Percentiles rank a stretch among this genome's conserved stretches.
Evolutionary conservation across 1,140 invertebrate genomes (phyloP).

Genomic region (Dinoponera quadriceps): DNA sequence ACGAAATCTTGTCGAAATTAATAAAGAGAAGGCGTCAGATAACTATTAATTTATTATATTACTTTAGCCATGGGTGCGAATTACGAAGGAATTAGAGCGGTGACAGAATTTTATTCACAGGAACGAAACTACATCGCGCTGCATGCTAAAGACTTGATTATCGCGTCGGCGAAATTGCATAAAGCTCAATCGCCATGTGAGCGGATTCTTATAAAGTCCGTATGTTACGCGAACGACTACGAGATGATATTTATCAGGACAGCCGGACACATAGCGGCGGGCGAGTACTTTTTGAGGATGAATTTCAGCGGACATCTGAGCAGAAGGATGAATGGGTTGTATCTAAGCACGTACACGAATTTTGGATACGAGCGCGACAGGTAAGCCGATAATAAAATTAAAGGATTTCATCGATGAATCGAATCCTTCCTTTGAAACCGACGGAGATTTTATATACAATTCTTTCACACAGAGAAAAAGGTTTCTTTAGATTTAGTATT

Average conservation of each 20-base stretch:
- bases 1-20: neutral
- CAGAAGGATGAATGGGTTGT: slow-evolving; percentile 86
- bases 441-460: too few relatives aligned
- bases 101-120: neutral
- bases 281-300: slow-evolving; percentile 52
- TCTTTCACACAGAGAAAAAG: too few relatives aligned
- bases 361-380: slow-evolving; percentile 86
- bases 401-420: too few relatives aligned
- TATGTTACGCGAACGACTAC: neutral
- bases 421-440: too few relatives aligned
- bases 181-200: neutral
- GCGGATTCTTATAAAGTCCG: neutral
- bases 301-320: slow-evolving; percentile 75
- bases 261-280: neutral
- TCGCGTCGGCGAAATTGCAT: slow-evolving; percentile 28
- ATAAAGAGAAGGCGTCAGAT: too few relatives aligned
- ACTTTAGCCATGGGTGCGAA: neutral
- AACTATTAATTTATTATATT: neutral
- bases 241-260: slow-evolving; percentile 42
- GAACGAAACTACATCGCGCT: slow-evolving; percentile 19
- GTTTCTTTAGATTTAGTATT: too few relatives aligned
- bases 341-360: slow-evolving; percentile 91
- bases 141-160: slow-evolving; percentile 33
- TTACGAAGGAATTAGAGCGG: neutral
- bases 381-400: slow-evolving; percentile 82